Percentiles rank a stretch among this genome's conserved stretches.
phyloP scores from a whole-genome alignment of 2,113 vertebrate species.

The Notarius lentiginosus region DNA sequence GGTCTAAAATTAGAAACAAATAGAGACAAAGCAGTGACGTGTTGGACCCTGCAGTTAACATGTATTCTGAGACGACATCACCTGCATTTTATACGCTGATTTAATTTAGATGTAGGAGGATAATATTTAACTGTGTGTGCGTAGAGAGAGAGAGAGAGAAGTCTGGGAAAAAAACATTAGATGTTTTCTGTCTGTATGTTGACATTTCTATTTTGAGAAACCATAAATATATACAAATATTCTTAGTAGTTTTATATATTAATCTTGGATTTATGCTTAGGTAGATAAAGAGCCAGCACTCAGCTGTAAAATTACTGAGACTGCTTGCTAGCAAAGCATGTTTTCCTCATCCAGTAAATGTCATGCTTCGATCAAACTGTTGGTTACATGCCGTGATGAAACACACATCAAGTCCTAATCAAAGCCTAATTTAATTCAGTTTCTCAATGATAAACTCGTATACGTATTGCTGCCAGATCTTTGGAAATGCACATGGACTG shows the following conservation, averaged over 20 bases:
- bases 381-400: neutral
- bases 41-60: constrained; percentile 18
- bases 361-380: neutral
- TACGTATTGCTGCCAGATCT: neutral
- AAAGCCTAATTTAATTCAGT: neutral
- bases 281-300: neutral
- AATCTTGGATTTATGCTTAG: neutral
- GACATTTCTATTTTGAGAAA: neutral
- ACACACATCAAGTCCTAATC: neutral
- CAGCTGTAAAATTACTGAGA: neutral
- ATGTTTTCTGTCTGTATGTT: neutral
- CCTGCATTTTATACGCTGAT: neutral
- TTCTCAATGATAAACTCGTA: neutral
- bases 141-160: too few species aligned
- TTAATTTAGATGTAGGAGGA: neutral
- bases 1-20: constrained; percentile 43
- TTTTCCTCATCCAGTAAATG: neutral
- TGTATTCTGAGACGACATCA: constrained; percentile 17
- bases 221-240: neutral
- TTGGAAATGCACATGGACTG: neutral
- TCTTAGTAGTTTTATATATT: neutral
- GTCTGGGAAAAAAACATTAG: neutral
- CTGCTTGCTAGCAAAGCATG: neutral
- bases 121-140: neutral
- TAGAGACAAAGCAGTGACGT: constrained; percentile 34